Evolutionary conservation across 2,888 invertebrate species (phyloP).

Genomic region (Choristoneura rosaceana): DNA sequence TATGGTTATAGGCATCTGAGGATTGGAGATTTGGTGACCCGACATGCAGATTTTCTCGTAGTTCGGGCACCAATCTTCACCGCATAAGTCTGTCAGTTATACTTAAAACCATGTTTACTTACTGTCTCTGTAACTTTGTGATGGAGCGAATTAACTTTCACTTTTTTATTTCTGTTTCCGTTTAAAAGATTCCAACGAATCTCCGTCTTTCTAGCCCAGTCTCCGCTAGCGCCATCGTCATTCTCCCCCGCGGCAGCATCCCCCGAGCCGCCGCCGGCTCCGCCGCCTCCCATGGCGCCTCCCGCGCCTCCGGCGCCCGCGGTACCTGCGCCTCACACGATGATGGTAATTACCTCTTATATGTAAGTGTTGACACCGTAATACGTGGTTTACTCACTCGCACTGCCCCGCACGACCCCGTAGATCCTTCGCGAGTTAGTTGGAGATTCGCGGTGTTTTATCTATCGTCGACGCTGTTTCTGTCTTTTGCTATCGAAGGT

Average conservation of each 20-base stretch:
- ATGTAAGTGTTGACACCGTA: conserved; percentile 86
- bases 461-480: neutral
- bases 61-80: too few species aligned
- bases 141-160: too few species aligned
- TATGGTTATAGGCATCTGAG: too few species aligned
- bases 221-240: conserved; percentile 86
- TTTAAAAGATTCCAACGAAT: neutral
- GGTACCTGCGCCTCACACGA: conserved; percentile 81
- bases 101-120: too few species aligned
- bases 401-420: conserved; percentile 75
- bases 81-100: too few species aligned
- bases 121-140: neutral
- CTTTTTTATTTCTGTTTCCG: neutral
- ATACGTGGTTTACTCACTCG: conserved; percentile 82
- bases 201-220: conserved; percentile 71
- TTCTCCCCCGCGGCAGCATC: conserved; percentile 85
- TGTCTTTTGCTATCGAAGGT: conserved; percentile 24
- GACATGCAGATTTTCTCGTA: too few species aligned
- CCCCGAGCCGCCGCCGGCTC: conserved; percentile 86
- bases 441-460: conserved; percentile 23
- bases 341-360: conserved; percentile 86
- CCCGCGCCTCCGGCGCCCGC: conserved; percentile 69
- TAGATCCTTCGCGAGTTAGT: conserved; percentile 44
- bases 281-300: conserved; percentile 79
- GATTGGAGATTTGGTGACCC: too few species aligned